A percentile compares a stretch with the other conserved stretches of the same genome.
Evolutionary conservation across 2,888 invertebrate genomes (phyloP).

Genomic region (Tetragnatha montana): DNA sequence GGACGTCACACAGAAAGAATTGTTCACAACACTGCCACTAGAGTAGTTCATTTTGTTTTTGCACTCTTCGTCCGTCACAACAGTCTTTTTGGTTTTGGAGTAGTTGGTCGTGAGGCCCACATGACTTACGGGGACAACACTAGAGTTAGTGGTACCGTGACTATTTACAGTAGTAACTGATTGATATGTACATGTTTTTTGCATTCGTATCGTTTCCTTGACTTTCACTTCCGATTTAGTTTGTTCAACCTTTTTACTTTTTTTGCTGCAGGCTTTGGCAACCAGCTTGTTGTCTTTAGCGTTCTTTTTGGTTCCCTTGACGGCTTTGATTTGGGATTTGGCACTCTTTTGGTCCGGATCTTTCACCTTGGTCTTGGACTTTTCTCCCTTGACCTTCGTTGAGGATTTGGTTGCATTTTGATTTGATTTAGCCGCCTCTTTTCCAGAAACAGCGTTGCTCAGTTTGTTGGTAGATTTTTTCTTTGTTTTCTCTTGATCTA

Average conservation of each 20-base stretch:
- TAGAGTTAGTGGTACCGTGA: slow-evolving; percentile 53
- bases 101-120: slow-evolving; percentile 63
- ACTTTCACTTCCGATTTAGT: slow-evolving; percentile 68
- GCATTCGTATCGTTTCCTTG: slow-evolving; percentile 65
- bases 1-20: slow-evolving; percentile 50
- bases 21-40: slow-evolving; percentile 49
- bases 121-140: slow-evolving; percentile 52
- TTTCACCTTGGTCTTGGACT: slow-evolving; percentile 40
- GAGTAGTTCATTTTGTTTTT: slow-evolving; percentile 55
- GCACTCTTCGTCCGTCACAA: slow-evolving; percentile 65
- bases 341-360: slow-evolving; percentile 27
- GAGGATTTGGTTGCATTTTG: not conserved
- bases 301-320: slow-evolving; percentile 32
- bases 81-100: slow-evolving; percentile 65
- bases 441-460: not conserved
- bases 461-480: slow-evolving; percentile 16
- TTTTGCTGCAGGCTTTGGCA: not conserved
- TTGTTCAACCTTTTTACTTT: slow-evolving; percentile 56
- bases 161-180: slow-evolving; percentile 64
- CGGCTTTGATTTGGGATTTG: slow-evolving; percentile 18
- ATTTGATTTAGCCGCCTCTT: slow-evolving; percentile 34
- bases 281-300: slow-evolving; percentile 30
- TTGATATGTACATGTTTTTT: slow-evolving; percentile 69
- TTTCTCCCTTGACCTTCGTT: slow-evolving; percentile 19
- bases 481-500: slow-evolving; percentile 28